Percentiles rank a stretch among this genome's conserved stretches.
Conservation (phyloP, 2,888 invertebrate species). For the Sarcophaga subvicina region DNA sequence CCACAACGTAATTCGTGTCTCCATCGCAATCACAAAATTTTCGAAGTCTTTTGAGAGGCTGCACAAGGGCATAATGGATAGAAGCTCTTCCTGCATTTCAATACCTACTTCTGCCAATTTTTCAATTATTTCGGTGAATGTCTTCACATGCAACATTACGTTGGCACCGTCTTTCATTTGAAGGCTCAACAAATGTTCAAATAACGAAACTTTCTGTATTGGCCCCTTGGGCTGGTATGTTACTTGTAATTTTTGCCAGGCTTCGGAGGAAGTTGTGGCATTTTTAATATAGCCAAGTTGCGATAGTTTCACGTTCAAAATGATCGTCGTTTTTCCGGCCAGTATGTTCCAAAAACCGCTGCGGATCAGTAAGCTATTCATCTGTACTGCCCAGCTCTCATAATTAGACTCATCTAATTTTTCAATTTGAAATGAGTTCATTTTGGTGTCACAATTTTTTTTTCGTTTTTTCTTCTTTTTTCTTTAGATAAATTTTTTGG, state of each 20-base stretch:
- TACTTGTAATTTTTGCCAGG: constrained; percentile 53
- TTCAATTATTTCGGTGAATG: constrained; percentile 26
- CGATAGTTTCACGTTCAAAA: constrained; percentile 58
- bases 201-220: constrained; percentile 59
- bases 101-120: constrained; percentile 45
- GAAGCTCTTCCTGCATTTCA: background rate
- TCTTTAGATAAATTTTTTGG: background rate
- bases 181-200: constrained; percentile 46
- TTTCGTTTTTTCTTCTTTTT: too few species aligned
- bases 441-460: too few species aligned
- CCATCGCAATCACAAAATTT: constrained; percentile 25
- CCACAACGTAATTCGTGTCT: background rate
- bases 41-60: constrained; percentile 7
- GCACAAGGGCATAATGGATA: constrained; percentile 28
- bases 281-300: constrained; percentile 62
- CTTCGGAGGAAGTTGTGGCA: constrained; percentile 54
- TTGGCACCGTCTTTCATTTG: constrained; percentile 11
- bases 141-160: constrained; percentile 7
- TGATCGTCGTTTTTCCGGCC: constrained; percentile 33
- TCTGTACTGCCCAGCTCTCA: background rate
- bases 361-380: background rate
- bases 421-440: constrained; percentile 20
- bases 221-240: constrained; percentile 9
- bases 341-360: background rate
- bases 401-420: background rate